Evolutionary conservation across 2,797 vertebrate species (phyloP), one percentile per base, ranked within the genome.

Genomic region (Coluber constrictor): DNA sequence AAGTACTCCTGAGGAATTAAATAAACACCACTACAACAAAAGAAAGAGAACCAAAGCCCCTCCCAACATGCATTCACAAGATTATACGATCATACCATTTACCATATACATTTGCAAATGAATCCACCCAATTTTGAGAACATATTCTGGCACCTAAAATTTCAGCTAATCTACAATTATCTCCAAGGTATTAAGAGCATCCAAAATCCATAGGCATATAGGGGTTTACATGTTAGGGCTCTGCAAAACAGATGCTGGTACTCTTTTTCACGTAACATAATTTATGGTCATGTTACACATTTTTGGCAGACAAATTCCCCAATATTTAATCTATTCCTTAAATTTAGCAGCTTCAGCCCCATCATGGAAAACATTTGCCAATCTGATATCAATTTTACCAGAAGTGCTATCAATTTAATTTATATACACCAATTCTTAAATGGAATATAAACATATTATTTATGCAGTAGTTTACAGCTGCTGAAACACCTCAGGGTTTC

Each of bases 1-100:
- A 83, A 79, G 87, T 90, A 59, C 1, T 95, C 93, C 92, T 94
- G 95, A 90, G 94, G 90, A 95, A 91, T 90, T 79, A 66, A 79
- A 16, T 56, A 60, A 74, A 90, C 13, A 87, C 55, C 51, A 83
- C 87, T 4, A 70, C 63, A 89, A 74, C 15, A 83, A 83, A 92
- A 12, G 27, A 54, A 90, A 47, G 55, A 59, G 56, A 60, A 74
- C 11, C 32, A 47, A 83, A 83, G 74, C 12, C 18, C 6, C 54
- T 89, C 12, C 57, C 16, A 90, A n/a, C n/a, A 55, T 63, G 86
- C 59, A 55, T 55, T 51, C n/a, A 20, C 15, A 83, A 27, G 4
- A 55, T 43, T 92, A 32, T 74, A 37, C 70, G 37, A 37, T 37
- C 7, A 9, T 37, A 54, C 7, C 23, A 57, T 47, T 83, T 47